These are phyloP conservation scores for Pollimyrus isidori DNA, from an alignment of 2,113 vertebrate genomes.

Conservation along the genomic window DNA sequence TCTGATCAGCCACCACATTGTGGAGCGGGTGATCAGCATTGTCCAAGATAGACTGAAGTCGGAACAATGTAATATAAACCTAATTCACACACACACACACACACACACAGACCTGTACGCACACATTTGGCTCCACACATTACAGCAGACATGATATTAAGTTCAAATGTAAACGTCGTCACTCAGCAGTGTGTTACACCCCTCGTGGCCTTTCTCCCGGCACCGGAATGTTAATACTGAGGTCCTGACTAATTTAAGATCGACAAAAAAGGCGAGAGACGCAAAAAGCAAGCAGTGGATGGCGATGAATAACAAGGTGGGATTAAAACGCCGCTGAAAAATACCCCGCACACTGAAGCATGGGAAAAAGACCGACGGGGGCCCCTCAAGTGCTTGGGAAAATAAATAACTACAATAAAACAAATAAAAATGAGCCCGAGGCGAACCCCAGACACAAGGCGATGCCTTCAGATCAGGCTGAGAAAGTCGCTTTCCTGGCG, in stretches of 20 bases:
- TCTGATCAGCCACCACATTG: too few species aligned
- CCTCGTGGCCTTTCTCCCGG: background rate
- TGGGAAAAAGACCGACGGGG: background rate
- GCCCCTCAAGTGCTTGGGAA: background rate
- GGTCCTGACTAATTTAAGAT: background rate
- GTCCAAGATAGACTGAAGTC: too few species aligned
- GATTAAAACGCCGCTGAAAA: background rate
- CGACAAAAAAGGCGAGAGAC: background rate
- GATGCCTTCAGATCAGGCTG: background rate
- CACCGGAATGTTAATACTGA: background rate
- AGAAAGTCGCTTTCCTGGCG: background rate
- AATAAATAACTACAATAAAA: slow-evolving; percentile 3
- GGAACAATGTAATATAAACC: too few species aligned
- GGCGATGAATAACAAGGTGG: background rate
- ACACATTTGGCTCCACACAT: background rate
- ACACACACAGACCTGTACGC: background rate
- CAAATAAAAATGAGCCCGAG: background rate
- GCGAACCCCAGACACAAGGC: background rate
- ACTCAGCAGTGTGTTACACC: background rate
- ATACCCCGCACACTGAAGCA: background rate
- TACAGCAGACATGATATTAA: background rate
- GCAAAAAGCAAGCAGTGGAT: background rate
- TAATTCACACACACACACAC: background rate
- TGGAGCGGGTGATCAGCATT: too few species aligned
- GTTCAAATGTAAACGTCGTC: background rate